Conservation (phyloP, 1,140 invertebrate species). For the Cecropterus lyciades region DNA sequence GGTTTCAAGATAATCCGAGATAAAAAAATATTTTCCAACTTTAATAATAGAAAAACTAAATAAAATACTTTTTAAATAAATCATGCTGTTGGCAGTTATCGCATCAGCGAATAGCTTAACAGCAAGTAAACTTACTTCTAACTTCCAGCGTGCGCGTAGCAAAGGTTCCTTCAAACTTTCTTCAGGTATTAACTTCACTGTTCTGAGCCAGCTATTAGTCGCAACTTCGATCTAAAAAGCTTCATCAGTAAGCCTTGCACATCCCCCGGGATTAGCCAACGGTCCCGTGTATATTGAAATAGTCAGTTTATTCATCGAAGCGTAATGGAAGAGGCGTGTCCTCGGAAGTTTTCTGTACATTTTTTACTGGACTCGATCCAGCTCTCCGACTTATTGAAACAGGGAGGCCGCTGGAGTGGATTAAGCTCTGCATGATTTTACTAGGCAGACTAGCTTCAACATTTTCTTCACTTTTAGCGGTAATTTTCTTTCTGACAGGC, state of each 20-base stretch:
- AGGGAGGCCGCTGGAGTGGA: conserved; percentile 73
- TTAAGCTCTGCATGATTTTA: conserved; percentile 79
- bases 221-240: conserved; percentile 73
- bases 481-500: conserved; percentile 77
- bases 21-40: no score
- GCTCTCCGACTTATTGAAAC: conserved; percentile 76
- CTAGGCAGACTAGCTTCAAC: conserved; percentile 71
- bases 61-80: no score
- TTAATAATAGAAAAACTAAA: no score
- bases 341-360: conserved; percentile 51
- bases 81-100: no score
- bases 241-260: conserved; percentile 63
- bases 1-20: no score
- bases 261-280: conserved; percentile 84
- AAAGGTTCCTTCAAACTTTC: conserved; percentile 63
- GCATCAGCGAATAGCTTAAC: no score
- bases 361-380: conserved; percentile 61
- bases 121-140: conserved; percentile 57
- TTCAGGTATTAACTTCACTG: conserved; percentile 68
- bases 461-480: conserved; percentile 69
- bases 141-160: conserved; percentile 70
- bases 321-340: conserved; percentile 76
- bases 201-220: conserved; percentile 71
- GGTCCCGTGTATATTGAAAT: conserved; percentile 87
- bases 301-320: conserved; percentile 86